Percentiles rank a stretch among this genome's conserved stretches.
These are phyloP conservation scores for Drosophila guanche DNA, from an alignment of 1,140 invertebrate genomes.

Conservation along the genomic window DNA sequence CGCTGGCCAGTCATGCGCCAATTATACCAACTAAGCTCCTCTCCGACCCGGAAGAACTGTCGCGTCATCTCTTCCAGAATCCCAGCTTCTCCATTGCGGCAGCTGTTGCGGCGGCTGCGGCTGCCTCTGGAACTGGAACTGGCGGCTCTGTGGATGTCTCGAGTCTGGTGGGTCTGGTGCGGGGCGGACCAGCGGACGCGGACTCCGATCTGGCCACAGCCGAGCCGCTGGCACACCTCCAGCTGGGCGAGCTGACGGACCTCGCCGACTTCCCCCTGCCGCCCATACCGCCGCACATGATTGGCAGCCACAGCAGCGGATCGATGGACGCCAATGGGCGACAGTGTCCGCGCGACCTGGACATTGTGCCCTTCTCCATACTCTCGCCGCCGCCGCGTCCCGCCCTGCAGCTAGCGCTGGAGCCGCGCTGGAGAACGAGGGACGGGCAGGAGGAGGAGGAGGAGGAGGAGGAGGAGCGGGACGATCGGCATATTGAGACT, in stretches of 20 bases:
- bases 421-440: constrained; percentile 49
- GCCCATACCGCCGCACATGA: constrained; percentile 59
- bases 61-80: constrained; percentile 89
- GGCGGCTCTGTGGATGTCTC: constrained; percentile 45
- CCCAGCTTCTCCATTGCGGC: constrained; percentile 73
- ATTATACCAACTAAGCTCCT: constrained; percentile 93
- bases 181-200: constrained; percentile 59
- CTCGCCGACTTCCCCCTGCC: constrained; percentile 79
- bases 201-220: constrained; percentile 57
- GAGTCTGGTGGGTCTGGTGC: constrained; percentile 66
- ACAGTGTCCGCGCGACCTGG: constrained; percentile 65
- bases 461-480: constrained; percentile 8
- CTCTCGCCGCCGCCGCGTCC: constrained; percentile 73
- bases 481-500: constrained; percentile 62
- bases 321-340: constrained; percentile 30
- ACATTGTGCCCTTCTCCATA: constrained; percentile 81
- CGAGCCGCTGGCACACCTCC: constrained; percentile 11
- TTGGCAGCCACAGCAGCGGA: constrained; percentile 18
- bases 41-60: constrained; percentile 91
- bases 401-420: constrained; percentile 63
- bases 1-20: constrained; percentile 87
- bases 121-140: constrained; percentile 55
- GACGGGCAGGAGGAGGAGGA: constrained; percentile 14
- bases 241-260: constrained; percentile 37
- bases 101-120: constrained; percentile 40